Evolutionary conservation across 1,140 invertebrate genomes (phyloP).

Genomic region (Myzus persicae): DNA sequence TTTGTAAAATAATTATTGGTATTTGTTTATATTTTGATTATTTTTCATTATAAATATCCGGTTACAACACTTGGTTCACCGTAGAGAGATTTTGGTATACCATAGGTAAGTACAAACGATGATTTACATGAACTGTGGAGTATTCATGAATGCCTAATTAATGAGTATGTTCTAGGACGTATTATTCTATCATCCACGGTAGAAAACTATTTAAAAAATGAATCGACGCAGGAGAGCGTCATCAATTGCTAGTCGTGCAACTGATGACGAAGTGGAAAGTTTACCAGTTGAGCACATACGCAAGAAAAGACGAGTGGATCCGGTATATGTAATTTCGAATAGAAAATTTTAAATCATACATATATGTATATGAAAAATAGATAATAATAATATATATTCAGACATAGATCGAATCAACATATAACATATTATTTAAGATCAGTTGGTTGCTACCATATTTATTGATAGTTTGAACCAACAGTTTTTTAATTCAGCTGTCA

Average conservation of each 20-base stretch:
- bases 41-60: not conserved
- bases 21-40: not conserved
- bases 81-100: not conserved
- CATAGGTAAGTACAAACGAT: not conserved
- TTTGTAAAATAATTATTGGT: not conserved
- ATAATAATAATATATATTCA: not conserved
- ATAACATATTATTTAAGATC: not conserved
- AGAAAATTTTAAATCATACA: not conserved
- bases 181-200: not conserved
- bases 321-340: constrained; percentile 64
- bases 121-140: too few species aligned
- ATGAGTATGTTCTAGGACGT: not conserved
- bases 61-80: not conserved
- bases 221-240: constrained; percentile 74
- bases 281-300: constrained; percentile 65
- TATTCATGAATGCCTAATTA: not conserved
- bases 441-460: not conserved
- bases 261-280: constrained; percentile 69
- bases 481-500: not conserved
- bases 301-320: constrained; percentile 68
- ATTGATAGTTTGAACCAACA: not conserved
- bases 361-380: constrained; percentile 21
- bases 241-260: constrained; percentile 74
- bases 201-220: constrained; percentile 64
- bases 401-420: not conserved